These are phyloP conservation scores for Ectobius pallidus DNA, from an alignment of 2,888 invertebrate species.

Conservation along the genomic window DNA sequence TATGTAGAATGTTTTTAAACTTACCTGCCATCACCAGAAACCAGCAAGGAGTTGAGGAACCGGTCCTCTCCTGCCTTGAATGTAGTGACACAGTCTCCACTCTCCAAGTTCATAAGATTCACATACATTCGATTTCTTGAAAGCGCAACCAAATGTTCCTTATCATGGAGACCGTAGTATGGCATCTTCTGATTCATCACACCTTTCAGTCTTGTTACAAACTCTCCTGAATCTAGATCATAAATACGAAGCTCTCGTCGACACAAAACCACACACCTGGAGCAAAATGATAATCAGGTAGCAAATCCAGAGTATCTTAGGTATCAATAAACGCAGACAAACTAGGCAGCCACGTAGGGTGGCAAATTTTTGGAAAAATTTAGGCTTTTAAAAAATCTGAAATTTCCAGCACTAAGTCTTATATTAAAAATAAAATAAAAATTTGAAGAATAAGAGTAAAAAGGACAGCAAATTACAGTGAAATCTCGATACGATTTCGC, in stretches of 20 bases:
- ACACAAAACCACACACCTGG: conserved; percentile 64
- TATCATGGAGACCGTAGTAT: conserved; percentile 83
- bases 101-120: conserved; percentile 82
- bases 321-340: too few species aligned
- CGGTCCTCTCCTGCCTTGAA: conserved; percentile 91
- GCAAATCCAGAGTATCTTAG: not conserved
- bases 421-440: too few species aligned
- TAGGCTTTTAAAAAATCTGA: too few species aligned
- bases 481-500: too few species aligned
- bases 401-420: too few species aligned
- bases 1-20: too few species aligned
- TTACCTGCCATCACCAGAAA: conserved; percentile 85
- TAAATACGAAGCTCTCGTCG: conserved; percentile 80
- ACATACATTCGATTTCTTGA: conserved; percentile 89
- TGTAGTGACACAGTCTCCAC: conserved; percentile 82
- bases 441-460: too few species aligned
- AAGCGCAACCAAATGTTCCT: conserved; percentile 78
- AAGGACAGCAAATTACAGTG: too few species aligned
- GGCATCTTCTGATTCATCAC: conserved; percentile 95
- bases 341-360: too few species aligned
- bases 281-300: conserved; percentile 45
- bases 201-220: conserved; percentile 62
- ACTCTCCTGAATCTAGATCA: conserved; percentile 74
- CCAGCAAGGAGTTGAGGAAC: conserved; percentile 84
- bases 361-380: too few species aligned